Evolutionary conservation across 2,113 vertebrate species (phyloP), one percentile per base, ranked within the genome.

Genomic region (Epinephelus lanceolatus): DNA sequence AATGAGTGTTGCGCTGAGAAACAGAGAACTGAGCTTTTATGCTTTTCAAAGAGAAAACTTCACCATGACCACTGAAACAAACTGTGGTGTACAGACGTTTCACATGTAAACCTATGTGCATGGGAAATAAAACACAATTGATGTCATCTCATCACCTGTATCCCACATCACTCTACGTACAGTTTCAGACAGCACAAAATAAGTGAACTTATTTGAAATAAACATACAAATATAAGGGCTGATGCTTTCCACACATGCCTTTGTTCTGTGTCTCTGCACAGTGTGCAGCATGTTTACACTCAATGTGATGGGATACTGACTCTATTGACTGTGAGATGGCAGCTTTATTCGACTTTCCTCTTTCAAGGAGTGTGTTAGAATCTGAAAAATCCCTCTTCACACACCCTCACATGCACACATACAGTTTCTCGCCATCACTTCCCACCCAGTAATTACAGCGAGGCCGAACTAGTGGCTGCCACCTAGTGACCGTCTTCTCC

Each of bases 401-500:
- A 62, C 80, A 59, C 30, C 80, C 60, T 42, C 65, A 45, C 68
- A 56, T 19, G 53, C 18, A 49, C 59, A 42, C 57, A 42, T 23
- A 78, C 37, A 71, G 15, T 83, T 83, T 62, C 91, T 84, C 33
- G 27, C 79, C 81, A 87, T 90, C 89, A 91, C 92, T 93, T 92
- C 83, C 87, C 75, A 83, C 90, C 84, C 84, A 83, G 94, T 93
- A 93, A 91, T 92, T 95, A 92, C 88, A 92, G 81, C 73, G 37
- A 84, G 90, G 92, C 92, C 86, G 81, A 94, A 94, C 92, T 88
- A 91, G 86, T 93, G 93, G 92, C 93, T 92, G 93, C 94, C 94
- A 95, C 94, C 94, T 94, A 95, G 94, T 95, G 94, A 95, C 94
- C 94, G 91, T 95, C 93, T 95, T 94, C 89, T 85, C 87, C 93